phyloP scores from a whole-genome alignment of 2,113 vertebrate genomes.

The Erythrocebus patas region DNA sequence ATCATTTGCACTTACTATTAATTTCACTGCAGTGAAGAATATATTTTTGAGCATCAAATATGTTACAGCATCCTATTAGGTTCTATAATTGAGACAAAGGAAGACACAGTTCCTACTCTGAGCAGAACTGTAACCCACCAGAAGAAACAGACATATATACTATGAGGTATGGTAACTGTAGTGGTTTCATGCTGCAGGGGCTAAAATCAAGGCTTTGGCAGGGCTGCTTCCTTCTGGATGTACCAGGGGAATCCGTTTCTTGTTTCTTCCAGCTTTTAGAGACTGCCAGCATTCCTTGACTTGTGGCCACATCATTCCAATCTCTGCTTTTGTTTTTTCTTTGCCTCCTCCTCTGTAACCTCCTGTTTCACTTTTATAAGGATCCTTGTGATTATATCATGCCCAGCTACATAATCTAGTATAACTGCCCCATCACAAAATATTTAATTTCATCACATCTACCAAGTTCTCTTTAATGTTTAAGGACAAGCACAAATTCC shows the following conservation, averaged over 20 bases:
- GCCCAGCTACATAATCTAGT: background rate
- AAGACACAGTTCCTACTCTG: background rate
- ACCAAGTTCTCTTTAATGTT: background rate
- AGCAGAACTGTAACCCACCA: background rate
- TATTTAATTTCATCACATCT: background rate
- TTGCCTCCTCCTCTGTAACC: background rate
- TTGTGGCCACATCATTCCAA: background rate
- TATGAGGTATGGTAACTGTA: background rate
- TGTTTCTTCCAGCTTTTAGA: background rate
- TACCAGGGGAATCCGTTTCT: background rate
- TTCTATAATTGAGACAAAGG: background rate
- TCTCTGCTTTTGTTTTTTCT: background rate
- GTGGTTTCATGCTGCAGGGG: background rate
- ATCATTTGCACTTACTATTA: background rate
- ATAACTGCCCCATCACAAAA: slow-evolving; percentile 13
- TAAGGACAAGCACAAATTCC: background rate
- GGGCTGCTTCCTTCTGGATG: background rate
- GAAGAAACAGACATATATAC: background rate
- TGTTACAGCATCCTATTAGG: background rate
- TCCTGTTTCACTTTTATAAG: background rate
- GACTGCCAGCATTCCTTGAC: background rate
- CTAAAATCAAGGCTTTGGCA: background rate
- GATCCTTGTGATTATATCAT: background rate
- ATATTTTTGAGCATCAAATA: background rate
- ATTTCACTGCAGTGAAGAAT: background rate